phyloP scores from a whole-genome alignment of 2,113 vertebrate genomes.

The Myanophis thanlyinensis region DNA sequence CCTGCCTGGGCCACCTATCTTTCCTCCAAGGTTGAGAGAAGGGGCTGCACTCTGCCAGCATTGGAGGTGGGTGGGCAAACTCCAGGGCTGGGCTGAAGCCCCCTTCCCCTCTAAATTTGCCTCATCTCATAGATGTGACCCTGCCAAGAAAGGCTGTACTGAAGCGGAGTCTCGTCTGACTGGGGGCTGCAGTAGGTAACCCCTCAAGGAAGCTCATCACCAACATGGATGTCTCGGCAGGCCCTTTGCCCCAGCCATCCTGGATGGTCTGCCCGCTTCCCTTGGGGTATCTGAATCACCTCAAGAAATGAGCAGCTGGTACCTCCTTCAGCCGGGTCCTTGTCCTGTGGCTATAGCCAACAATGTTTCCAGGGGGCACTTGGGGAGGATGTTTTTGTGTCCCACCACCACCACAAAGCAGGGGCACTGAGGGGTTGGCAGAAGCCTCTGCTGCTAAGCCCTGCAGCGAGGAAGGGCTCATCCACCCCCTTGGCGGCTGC shows the following conservation, averaged over 20 bases:
- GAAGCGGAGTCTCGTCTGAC: neutral
- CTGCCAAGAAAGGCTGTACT: neutral
- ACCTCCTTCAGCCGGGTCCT: rapidly evolving
- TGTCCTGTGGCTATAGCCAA: neutral
- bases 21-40: neutral
- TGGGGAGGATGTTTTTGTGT: rapidly evolving
- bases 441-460: neutral
- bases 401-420: neutral
- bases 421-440: neutral
- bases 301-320: neutral
- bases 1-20: neutral
- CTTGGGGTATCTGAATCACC: too few species aligned
- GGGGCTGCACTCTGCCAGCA: neutral
- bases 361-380: neutral
- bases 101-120: rapidly evolving
- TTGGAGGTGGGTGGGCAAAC: neutral
- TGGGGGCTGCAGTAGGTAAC: neutral
- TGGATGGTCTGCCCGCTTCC: neutral
- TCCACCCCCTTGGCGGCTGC: neutral
- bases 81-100: neutral
- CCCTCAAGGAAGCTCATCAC: neutral
- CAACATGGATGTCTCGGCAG: neutral
- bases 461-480: neutral
- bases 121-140: neutral
- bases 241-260: neutral